These are phyloP conservation scores for Engystomops pustulosus DNA, from an alignment of 2,113 vertebrate genomes.

Conservation along the genomic window DNA sequence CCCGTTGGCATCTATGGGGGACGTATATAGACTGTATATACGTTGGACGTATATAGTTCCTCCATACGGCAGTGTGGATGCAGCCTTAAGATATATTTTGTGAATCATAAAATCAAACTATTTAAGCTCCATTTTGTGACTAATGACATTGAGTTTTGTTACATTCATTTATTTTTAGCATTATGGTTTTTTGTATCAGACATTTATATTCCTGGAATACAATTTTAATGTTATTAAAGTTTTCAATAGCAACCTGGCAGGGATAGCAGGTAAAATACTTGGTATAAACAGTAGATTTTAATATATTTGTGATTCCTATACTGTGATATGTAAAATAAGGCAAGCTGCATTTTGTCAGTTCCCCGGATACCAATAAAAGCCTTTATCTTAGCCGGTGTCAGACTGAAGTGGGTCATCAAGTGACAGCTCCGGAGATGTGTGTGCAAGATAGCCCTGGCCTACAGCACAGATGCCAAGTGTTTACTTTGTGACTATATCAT, in stretches of 20 bases:
- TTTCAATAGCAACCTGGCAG: not conserved
- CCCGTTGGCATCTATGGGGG: too few relatives aligned
- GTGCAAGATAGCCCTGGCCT: slow-evolving; percentile 25
- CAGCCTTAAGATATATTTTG: too few relatives aligned
- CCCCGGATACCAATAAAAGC: slow-evolving; percentile 38
- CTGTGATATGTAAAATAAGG: slow-evolving; percentile 18
- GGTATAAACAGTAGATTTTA: not conserved
- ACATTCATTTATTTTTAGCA: too few relatives aligned
- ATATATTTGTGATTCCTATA: not conserved
- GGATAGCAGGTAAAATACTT: not conserved
- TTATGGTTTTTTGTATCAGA: too few relatives aligned
- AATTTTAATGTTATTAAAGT: too few relatives aligned
- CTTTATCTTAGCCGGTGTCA: slow-evolving; percentile 42
- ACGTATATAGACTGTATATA: too few relatives aligned
- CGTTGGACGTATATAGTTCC: too few relatives aligned
- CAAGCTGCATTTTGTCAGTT: slow-evolving; percentile 4
- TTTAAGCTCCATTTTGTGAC: too few relatives aligned
- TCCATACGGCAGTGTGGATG: too few relatives aligned
- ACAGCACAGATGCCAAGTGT: slow-evolving; percentile 34
- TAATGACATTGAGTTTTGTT: too few relatives aligned
- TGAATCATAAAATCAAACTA: too few relatives aligned
- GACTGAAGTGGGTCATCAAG: slow-evolving; percentile 40
- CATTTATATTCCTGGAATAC: too few relatives aligned
- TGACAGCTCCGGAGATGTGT: slow-evolving; percentile 34
- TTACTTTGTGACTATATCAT: slow-evolving; percentile 16